These are phyloP conservation scores for Thamnophis sirtalis DNA, from an alignment of 2,113 vertebrate species.

Conservation along the genomic window DNA sequence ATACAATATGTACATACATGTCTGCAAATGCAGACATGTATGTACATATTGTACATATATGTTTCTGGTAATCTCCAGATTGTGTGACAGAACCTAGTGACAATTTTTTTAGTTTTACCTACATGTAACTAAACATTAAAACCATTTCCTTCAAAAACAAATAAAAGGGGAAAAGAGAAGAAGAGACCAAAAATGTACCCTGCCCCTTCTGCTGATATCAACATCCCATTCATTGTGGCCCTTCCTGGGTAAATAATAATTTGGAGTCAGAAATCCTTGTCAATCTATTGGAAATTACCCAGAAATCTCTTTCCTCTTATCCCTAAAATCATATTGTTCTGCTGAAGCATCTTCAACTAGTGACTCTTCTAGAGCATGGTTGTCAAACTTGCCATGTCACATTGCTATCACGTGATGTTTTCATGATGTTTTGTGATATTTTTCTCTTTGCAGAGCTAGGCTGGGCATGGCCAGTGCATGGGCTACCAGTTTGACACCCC, in stretches of 20 bases:
- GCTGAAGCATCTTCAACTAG: not conserved
- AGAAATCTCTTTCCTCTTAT: not conserved
- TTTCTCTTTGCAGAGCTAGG: no score
- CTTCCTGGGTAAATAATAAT: not conserved
- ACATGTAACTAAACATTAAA: not conserved
- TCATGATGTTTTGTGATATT: fast-evolving
- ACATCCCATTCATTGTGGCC: not conserved
- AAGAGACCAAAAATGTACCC: not conserved
- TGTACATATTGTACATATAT: no score
- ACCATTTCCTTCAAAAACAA: not conserved
- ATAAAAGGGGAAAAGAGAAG: not conserved
- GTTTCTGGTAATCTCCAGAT: not conserved
- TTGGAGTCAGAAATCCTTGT: not conserved
- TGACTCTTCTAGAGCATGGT: not conserved
- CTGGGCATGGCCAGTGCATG: no score
- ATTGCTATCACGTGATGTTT: no score
- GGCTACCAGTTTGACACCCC: no score
- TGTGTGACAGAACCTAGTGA: not conserved
- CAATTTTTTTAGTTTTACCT: not conserved
- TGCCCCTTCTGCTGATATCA: not conserved
- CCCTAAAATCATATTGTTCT: not conserved
- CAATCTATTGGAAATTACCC: not conserved
- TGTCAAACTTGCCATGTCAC: no score
- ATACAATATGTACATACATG: no score
- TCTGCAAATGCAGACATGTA: no score